These are phyloP conservation scores for Philopotamus ludificatus DNA, from an alignment of 1,140 invertebrate genomes.

Conservation along the genomic window DNA sequence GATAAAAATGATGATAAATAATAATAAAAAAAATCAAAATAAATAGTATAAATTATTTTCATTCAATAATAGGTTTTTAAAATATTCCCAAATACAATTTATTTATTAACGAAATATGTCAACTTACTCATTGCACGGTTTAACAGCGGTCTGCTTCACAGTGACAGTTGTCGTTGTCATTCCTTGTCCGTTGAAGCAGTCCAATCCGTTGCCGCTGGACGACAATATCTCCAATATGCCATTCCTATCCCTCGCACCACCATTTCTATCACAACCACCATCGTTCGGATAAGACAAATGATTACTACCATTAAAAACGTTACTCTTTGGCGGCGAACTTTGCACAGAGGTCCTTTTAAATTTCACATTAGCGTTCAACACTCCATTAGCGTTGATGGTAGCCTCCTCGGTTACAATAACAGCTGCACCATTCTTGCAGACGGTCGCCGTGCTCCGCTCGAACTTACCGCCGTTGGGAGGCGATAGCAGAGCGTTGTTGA, in stretches of 20 bases:
- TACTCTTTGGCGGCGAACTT: conserved; percentile 46
- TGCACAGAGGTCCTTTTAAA: conserved; percentile 51
- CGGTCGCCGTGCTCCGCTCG: conserved; percentile 44
- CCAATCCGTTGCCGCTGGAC: conserved; percentile 20
- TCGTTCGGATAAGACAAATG: not conserved
- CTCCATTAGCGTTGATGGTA: conserved; percentile 50
- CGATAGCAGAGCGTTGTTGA: conserved; percentile 14
- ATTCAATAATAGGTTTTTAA: too few species aligned
- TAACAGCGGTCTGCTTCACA: conserved; percentile 49
- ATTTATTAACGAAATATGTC: too few species aligned
- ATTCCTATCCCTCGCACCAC: conserved; percentile 33
- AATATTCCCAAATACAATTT: too few species aligned
- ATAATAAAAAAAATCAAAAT: too few species aligned
- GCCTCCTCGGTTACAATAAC: conserved; percentile 51
- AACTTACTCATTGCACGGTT: conserved; percentile 56
- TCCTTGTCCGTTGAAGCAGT: conserved; percentile 48
- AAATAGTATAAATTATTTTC: too few species aligned
- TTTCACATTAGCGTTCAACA: conserved; percentile 47
- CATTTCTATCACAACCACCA: conserved; percentile 8
- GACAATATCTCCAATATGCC: conserved; percentile 33
- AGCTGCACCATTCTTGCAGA: conserved; percentile 50
- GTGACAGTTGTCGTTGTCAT: conserved; percentile 51
- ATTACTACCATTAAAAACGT: conserved; percentile 4
- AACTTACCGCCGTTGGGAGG: conserved; percentile 38
- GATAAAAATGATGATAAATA: too few species aligned